Conservation (phyloP, 2,113 vertebrate species). For the Tricholaema leucomelas region DNA sequence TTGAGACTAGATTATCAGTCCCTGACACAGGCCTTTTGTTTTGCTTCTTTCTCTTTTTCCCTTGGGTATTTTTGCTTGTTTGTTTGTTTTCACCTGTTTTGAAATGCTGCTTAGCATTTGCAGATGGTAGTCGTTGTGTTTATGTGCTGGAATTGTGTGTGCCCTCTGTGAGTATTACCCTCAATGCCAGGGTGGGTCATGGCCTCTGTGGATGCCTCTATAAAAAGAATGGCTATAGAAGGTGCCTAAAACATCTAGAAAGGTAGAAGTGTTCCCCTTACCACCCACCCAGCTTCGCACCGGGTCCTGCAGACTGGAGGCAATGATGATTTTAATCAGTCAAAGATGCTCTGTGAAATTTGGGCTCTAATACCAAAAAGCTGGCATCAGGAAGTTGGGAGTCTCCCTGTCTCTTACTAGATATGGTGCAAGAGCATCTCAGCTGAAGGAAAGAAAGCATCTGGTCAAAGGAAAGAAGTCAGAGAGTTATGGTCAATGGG, state of each 20-base stretch:
- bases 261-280: neutral
- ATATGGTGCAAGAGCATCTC: neutral
- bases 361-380: neutral
- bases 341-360: neutral
- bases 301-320: neutral
- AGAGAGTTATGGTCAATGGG: no score
- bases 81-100: neutral
- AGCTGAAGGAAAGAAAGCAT: no score
- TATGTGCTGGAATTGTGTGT: neutral
- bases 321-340: neutral
- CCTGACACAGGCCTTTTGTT: neutral
- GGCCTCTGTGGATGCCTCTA: neutral
- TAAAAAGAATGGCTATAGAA: neutral
- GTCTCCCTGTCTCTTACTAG: neutral
- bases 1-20: neutral
- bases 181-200: accelerated
- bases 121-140: neutral
- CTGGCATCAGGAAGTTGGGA: neutral
- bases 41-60: neutral
- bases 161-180: neutral
- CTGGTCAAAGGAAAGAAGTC: no score
- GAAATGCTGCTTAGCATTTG: neutral
- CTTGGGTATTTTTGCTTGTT: no score
- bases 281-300: neutral
- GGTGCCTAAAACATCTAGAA: neutral